A percentile compares a stretch with the other conserved stretches of the same genome.
Conservation (phyloP, 2,113 vertebrate species). For the Oriolus oriolus region DNA sequence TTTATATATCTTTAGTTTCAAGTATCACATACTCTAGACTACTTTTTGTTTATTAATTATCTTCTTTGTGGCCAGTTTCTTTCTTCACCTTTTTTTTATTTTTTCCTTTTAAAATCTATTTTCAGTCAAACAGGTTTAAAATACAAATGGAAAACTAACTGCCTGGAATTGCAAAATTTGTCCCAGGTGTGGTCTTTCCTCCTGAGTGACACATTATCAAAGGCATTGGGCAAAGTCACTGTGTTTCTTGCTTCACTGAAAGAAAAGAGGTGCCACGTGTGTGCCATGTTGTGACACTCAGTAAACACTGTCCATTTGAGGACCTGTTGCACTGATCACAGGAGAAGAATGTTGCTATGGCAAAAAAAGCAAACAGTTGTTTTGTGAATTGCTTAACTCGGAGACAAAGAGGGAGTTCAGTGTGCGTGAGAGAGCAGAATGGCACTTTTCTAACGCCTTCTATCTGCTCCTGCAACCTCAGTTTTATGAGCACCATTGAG, state of each 20-base stretch:
- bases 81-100: not conserved
- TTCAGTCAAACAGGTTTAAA: not conserved
- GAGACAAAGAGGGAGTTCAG: not conserved
- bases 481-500: constrained; percentile 9
- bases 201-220: not conserved
- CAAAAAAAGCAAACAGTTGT: not conserved
- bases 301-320: not conserved
- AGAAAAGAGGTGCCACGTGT: not conserved
- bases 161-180: not conserved
- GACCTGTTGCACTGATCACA: not conserved
- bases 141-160: not conserved
- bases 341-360: constrained; percentile 4
- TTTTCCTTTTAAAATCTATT: not conserved
- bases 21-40: not conserved
- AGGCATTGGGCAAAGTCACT: not conserved
- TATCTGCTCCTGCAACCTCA: not conserved
- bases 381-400: constrained; percentile 24
- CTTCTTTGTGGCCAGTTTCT: not conserved
- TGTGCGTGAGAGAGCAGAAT: not conserved
- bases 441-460: not conserved
- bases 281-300: not conserved
- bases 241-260: not conserved
- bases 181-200: not conserved
- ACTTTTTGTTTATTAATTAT: not conserved
- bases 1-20: not conserved